phyloP scores from a whole-genome alignment of 92 coral and sea anemone genomes.

The Galaxea fascicularis region DNA sequence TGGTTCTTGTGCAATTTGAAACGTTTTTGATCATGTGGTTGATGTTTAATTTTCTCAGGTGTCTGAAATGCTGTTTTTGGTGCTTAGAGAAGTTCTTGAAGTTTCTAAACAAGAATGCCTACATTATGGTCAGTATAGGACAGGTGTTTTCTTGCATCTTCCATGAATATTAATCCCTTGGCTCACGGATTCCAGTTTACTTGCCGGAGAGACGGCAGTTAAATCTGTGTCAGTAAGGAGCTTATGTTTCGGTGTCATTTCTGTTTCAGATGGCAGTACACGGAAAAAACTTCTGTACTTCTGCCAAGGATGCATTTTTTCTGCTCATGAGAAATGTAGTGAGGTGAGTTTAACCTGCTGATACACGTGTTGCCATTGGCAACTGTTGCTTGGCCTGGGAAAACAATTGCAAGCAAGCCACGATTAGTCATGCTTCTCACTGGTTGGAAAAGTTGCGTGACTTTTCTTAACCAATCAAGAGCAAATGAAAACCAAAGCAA shows the following conservation, averaged over 20 bases:
- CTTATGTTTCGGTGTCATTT: background rate
- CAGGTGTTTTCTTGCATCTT: background rate
- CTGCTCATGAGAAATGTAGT: conserved; percentile 91
- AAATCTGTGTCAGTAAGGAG: too few species aligned
- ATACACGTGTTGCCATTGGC: too few species aligned
- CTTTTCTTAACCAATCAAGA: too few species aligned
- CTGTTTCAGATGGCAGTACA: conserved; percentile 88
- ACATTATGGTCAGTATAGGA: conserved; percentile 80
- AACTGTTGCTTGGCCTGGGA: too few species aligned
- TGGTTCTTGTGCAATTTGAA: too few species aligned
- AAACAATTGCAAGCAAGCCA: too few species aligned
- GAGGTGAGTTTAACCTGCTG: conserved; percentile 54
- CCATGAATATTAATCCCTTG: background rate
- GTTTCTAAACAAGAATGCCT: conserved; percentile 98
- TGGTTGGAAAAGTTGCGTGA: too few species aligned
- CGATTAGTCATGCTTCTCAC: too few species aligned
- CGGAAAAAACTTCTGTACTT: conserved; percentile 95
- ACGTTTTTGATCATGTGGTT: too few species aligned
- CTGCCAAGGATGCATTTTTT: conserved; percentile 98
- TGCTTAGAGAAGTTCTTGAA: conserved; percentile 95
- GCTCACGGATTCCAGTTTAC: background rate
- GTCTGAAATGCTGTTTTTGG: conserved; percentile 99
- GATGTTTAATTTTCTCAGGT: conserved; percentile 51
- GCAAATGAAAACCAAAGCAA: too few species aligned
- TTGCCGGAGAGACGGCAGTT: background rate